These are phyloP conservation scores for Ariolimax columbianus DNA, from an alignment of 2,888 invertebrate genomes.

Conservation along the genomic window DNA sequence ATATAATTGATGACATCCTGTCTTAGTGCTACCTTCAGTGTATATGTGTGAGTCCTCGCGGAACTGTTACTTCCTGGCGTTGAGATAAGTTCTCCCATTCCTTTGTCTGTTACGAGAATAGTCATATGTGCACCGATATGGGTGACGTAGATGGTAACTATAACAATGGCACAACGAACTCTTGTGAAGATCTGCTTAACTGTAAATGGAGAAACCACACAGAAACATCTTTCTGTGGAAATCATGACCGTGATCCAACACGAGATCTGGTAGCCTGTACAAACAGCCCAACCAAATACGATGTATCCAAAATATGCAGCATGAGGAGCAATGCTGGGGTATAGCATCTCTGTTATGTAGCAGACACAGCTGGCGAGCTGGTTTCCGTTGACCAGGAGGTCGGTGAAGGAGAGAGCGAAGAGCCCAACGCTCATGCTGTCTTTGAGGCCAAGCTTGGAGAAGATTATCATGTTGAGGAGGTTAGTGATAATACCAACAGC, in stretches of 20 bases:
- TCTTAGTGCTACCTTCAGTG: neutral
- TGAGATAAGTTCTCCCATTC: neutral
- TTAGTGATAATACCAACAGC: neutral
- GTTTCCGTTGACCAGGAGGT: neutral
- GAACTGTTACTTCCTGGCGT: neutral
- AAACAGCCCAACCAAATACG: neutral
- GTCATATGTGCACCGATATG: neutral
- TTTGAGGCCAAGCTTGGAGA: neutral
- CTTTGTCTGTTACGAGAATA: neutral
- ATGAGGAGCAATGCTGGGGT: neutral
- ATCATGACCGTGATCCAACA: constrained; percentile 4
- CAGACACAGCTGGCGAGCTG: neutral
- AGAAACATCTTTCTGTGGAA: constrained; percentile 25
- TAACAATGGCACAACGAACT: neutral
- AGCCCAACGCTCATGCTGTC: neutral
- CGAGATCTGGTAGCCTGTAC: neutral
- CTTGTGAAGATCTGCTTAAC: constrained; percentile 35
- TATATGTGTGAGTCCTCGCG: no score
- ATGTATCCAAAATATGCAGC: neutral
- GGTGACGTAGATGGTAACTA: neutral
- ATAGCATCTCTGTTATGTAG: neutral
- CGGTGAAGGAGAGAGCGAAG: neutral
- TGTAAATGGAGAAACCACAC: constrained; percentile 28
- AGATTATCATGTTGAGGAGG: neutral
- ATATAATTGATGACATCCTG: neutral